These are phyloP conservation scores for Conus betulinus DNA, from an alignment of 1,140 invertebrate species.

Conservation along the genomic window DNA sequence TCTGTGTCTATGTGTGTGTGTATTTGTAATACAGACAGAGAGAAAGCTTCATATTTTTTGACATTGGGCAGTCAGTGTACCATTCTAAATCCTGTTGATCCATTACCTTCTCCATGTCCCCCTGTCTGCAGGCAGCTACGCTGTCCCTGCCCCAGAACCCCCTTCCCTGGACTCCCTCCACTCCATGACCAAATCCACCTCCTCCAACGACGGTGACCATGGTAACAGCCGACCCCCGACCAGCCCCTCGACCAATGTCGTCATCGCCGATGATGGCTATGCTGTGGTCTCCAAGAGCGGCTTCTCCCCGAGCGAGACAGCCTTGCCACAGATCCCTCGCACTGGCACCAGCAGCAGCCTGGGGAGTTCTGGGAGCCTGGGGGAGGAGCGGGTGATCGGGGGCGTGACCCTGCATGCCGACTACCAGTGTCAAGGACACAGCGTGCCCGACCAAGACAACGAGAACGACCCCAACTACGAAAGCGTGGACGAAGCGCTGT, in stretches of 20 bases:
- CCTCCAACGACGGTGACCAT: constrained; percentile 47
- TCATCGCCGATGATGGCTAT: constrained; percentile 40
- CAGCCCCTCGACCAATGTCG: constrained; percentile 23
- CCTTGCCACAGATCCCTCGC: constrained; percentile 28
- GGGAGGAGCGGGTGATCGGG: constrained; percentile 19
- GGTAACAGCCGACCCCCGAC: background rate
- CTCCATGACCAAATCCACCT: constrained; percentile 57
- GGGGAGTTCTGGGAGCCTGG: constrained; percentile 15
- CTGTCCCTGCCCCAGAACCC: constrained; percentile 53
- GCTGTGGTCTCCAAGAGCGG: constrained; percentile 42
- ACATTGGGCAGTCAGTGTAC: background rate
- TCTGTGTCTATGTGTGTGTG: background rate
- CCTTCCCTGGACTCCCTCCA: constrained; percentile 66
- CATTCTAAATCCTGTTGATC: background rate
- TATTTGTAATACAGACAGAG: background rate
- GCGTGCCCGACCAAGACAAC: constrained; percentile 47
- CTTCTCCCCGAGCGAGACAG: constrained; percentile 36
- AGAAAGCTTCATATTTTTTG: background rate
- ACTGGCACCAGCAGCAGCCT: background rate
- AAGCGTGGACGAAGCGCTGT: constrained; percentile 62
- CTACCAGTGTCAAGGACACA: constrained; percentile 59
- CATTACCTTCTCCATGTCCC: background rate
- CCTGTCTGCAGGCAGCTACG: constrained; percentile 3
- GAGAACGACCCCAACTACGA: constrained; percentile 67
- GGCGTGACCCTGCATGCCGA: constrained; percentile 54